Evolutionary conservation across 2,113 vertebrate species (phyloP).

Genomic region (Argyrosomus japonicus): DNA sequence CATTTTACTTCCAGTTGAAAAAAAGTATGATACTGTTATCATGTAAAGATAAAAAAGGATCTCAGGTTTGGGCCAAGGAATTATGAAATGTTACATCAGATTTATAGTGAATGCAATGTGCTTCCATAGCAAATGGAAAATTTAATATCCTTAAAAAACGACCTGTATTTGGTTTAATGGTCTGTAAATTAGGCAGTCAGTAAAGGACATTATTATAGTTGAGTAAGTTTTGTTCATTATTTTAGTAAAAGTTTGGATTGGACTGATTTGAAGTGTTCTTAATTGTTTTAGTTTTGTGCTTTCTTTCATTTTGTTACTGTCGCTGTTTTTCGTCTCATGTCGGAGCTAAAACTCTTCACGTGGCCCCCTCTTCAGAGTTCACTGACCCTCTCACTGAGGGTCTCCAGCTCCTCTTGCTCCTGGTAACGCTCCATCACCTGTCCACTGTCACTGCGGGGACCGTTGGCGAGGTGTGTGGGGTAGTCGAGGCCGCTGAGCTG

Average conservation of each 20-base stretch:
- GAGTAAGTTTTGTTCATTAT: no score
- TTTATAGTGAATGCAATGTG: not conserved
- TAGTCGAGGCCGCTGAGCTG: slow-evolving; percentile 90
- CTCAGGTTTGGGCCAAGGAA: no score
- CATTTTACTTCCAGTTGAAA: no score
- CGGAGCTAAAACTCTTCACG: not conserved
- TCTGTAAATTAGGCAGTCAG: not conserved
- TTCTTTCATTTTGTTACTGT: not conserved
- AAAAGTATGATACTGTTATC: no score
- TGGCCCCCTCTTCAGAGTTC: slow-evolving; percentile 86
- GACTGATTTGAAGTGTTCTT: not conserved
- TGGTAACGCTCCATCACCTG: slow-evolving; percentile 85
- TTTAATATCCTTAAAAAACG: not conserved
- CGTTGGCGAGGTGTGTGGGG: slow-evolving; percentile 86
- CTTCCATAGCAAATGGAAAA: not conserved
- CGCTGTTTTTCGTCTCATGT: not conserved
- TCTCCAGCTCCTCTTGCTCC: slow-evolving; percentile 91
- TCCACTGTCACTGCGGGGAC: slow-evolving; percentile 73
- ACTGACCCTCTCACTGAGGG: slow-evolving; percentile 95
- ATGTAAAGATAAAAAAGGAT: no score
- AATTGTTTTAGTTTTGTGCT: not conserved
- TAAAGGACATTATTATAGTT: no score
- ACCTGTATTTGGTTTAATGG: not conserved
- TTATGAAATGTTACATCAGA: not conserved
- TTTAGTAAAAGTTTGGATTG: not conserved